phyloP scores from a whole-genome alignment of 2,888 invertebrate genomes.

The Eristalis intricaria region DNA sequence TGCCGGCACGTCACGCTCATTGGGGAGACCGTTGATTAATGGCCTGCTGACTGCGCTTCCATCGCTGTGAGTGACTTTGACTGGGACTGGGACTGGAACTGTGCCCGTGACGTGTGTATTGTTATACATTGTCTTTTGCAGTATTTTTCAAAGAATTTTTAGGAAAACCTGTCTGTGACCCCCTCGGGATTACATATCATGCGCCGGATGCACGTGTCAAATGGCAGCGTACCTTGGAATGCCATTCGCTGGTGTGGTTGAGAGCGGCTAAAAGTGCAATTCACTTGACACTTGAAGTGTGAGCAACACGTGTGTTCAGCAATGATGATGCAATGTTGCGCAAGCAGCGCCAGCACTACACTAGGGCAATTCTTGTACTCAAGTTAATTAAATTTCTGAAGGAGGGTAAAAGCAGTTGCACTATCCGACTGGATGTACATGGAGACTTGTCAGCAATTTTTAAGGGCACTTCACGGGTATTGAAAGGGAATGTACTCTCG shows the following conservation, averaged over 20 bases:
- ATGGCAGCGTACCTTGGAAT: slow-evolving; percentile 30
- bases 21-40: slow-evolving; percentile 64
- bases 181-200: slow-evolving; percentile 66
- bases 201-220: slow-evolving; percentile 52
- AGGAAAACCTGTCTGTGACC: slow-evolving; percentile 67
- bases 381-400: slow-evolving; percentile 39
- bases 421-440: neutral
- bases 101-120: slow-evolving; percentile 17
- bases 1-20: slow-evolving; percentile 32
- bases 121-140: slow-evolving; percentile 19
- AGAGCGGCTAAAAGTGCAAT: slow-evolving; percentile 57
- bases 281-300: slow-evolving; percentile 71
- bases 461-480: neutral
- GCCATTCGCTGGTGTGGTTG: slow-evolving; percentile 18
- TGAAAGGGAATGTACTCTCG: neutral
- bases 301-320: slow-evolving; percentile 63
- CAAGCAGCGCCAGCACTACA: slow-evolving; percentile 13
- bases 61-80: neutral
- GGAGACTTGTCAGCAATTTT: neutral
- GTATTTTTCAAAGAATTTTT: slow-evolving; percentile 21
- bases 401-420: neutral
- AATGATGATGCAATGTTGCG: slow-evolving; percentile 59
- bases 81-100: too few relatives aligned
- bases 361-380: neutral
- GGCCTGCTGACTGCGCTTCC: slow-evolving; percentile 22